A percentile compares a stretch with the other conserved stretches of the same genome.
These are phyloP conservation scores for Phoenicopterus ruber DNA, from an alignment of 2,113 vertebrate genomes.

Conservation along the genomic window DNA sequence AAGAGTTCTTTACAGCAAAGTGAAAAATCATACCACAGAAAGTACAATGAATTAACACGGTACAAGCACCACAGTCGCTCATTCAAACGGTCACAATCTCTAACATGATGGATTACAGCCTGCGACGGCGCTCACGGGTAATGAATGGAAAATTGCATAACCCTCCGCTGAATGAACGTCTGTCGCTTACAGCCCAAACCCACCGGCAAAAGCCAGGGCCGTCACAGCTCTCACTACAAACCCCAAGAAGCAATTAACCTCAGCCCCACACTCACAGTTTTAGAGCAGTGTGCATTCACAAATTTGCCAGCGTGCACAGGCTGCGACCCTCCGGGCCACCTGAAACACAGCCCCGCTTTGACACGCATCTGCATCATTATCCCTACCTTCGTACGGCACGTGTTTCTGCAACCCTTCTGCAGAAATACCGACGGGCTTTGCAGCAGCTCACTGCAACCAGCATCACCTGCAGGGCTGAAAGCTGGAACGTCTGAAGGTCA, in stretches of 20 bases:
- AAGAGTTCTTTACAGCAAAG: not conserved
- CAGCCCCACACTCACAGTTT: not conserved
- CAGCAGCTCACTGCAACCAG: not conserved
- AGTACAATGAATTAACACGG: not conserved
- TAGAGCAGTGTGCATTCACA: not conserved
- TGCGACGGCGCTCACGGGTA: accelerated
- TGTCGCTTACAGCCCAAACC: not conserved
- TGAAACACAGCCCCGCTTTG: not conserved
- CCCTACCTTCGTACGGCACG: accelerated
- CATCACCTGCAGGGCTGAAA: not conserved
- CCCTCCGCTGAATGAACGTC: not conserved
- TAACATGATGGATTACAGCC: not conserved
- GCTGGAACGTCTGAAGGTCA: not conserved
- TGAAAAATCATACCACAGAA: not conserved
- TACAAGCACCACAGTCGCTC: not conserved
- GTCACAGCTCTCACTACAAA: not conserved
- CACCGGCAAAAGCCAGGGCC: not conserved
- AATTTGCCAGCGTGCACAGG: not conserved
- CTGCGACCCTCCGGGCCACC: not conserved
- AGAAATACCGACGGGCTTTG: not conserved
- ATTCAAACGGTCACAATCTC: not conserved
- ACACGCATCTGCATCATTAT: not conserved
- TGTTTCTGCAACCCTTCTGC: not conserved
- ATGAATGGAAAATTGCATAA: not conserved
- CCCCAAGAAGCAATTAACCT: not conserved